phyloP scores from a whole-genome alignment of 1,140 invertebrate species.

The Calycopis cecrops region DNA sequence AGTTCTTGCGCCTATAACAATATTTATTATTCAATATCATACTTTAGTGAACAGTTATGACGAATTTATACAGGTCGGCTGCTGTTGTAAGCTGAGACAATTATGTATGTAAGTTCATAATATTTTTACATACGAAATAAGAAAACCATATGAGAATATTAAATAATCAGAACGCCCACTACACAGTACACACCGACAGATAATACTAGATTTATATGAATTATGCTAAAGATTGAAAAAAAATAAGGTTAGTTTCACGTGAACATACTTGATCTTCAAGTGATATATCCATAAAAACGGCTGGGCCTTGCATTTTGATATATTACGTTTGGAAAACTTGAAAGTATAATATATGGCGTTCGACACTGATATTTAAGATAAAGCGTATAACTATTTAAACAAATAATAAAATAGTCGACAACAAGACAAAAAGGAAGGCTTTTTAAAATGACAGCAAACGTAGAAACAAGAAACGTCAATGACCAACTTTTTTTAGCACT shows the following conservation, averaged over 20 bases:
- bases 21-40: no score
- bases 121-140: no score
- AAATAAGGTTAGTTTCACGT: constrained; percentile 50
- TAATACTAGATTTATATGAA: no score
- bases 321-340: constrained; percentile 11
- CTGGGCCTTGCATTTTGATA: constrained; percentile 81
- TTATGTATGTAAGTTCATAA: no score
- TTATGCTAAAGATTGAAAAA: no score
- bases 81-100: no score
- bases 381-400: background rate
- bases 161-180: no score
- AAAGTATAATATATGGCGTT: background rate
- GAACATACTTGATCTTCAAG: constrained; percentile 84
- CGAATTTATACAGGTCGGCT: no score
- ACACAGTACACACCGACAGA: no score
- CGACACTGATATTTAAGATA: background rate
- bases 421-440: background rate
- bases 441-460: background rate
- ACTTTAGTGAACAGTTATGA: no score
- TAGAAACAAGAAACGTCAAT: background rate
- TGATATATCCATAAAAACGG: constrained; percentile 88
- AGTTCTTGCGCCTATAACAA: constrained; percentile 87
- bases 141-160: no score
- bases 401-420: background rate
- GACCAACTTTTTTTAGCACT: no score